phyloP scores from a whole-genome alignment of 2,113 vertebrate genomes.

The Gulo gulo region DNA sequence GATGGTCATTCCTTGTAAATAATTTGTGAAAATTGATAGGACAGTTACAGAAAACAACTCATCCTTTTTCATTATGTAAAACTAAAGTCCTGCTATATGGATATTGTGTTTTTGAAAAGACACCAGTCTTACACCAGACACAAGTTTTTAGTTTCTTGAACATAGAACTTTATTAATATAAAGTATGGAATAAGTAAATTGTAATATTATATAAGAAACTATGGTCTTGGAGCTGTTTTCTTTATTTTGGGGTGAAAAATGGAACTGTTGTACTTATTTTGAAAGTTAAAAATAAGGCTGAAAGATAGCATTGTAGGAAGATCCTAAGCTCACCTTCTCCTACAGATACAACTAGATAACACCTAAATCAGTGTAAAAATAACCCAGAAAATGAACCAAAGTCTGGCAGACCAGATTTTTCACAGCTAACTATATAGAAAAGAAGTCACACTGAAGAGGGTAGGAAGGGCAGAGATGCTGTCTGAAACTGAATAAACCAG shows the following conservation, averaged over 20 bases:
- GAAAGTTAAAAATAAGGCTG: neutral
- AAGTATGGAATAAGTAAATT: slow-evolving; percentile 43
- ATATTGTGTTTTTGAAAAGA: neutral
- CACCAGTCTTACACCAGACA: neutral
- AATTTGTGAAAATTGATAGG: slow-evolving; percentile 71
- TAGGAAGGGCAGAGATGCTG: neutral
- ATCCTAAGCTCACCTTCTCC: neutral
- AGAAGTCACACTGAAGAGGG: neutral
- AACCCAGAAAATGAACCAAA: neutral
- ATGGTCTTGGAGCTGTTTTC: neutral
- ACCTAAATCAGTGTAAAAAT: neutral
- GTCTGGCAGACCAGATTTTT: neutral
- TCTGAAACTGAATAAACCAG: neutral
- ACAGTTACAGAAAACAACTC: slow-evolving; percentile 66
- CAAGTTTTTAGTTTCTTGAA: slow-evolving; percentile 13
- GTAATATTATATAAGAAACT: neutral
- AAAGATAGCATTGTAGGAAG: neutral
- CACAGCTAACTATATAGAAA: neutral
- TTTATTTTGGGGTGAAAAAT: neutral
- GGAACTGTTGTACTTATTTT: neutral
- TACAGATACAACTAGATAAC: neutral
- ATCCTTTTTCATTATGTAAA: slow-evolving; percentile 54
- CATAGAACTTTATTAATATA: neutral
- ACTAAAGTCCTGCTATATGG: slow-evolving; percentile 36
- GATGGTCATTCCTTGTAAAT: slow-evolving; percentile 70